Base-by-base conservation (phyloP, 2,888 invertebrate genomes). In the Xiphydria camelus region DNA sequence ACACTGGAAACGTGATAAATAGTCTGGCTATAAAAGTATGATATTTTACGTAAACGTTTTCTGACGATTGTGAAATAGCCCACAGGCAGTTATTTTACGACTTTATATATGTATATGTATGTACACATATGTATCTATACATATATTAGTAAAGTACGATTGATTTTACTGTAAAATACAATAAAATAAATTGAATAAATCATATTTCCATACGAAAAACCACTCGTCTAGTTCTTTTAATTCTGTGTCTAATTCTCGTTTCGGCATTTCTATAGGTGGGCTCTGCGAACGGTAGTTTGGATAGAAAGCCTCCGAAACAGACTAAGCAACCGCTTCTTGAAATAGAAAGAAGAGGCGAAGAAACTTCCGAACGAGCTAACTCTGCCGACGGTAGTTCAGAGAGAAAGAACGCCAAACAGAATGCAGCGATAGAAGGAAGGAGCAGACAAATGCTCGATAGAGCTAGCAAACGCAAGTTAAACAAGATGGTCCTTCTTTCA, bases 231-330 rank as follows among this genome's bases (percentile, higher is more conserved):
- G 12, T 29, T 29, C 12, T 14, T 29, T 29, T 7, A 14, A 7
- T 29, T 29, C 5, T 29, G 29, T 14, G 59, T 64, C 57, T 61
- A 55, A 62, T 53, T 62, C 54, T 57, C 47, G 45, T 61, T 64
- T 59, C 48, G 54, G 53, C 45, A 23, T 66, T 67, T 59, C 52
- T 53, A 10, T 65, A 72, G 71, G 62, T 67, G 51, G 59, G 52
- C 25, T 48, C 35, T 41, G 47, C 49, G 47, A 62, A 56, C 43
- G 43, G 45, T 53, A 62, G 57, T 51, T 47, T 45, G 57, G 60
- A 64, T 45, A 64, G 44, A 52, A 57, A 56, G 32, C 26, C 39
- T 36, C 12, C 41, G 22, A 41, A 41, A 23, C 3, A 23, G 6
- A n/a, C 23, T 23, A 23, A 35, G 10, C 35, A n/a, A n/a, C n/a